Evolutionary conservation across 2,797 vertebrate genomes (phyloP).

Genomic region (Leptatherina wallacei): DNA sequence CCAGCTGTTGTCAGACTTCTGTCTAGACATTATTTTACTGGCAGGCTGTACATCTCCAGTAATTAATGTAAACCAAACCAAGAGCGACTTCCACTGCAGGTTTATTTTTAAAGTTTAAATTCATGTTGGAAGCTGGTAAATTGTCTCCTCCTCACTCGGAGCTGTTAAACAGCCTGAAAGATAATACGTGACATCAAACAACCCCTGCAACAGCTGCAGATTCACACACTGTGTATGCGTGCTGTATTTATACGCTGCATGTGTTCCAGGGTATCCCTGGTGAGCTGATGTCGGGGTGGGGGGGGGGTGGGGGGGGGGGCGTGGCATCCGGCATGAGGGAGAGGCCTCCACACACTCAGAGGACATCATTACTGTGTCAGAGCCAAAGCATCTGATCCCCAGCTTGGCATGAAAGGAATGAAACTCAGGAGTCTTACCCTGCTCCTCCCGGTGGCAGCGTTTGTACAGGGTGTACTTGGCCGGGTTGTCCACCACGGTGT

Average conservation of each 20-base stretch:
- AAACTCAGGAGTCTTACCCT: conserved; percentile 83
- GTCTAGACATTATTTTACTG: conserved; percentile 67
- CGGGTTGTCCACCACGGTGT: conserved; percentile 93
- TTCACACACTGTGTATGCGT: conserved; percentile 34
- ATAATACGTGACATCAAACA: conserved; percentile 30
- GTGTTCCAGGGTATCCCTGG: conserved; percentile 55
- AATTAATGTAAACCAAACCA: conserved; percentile 37
- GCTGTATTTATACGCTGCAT: conserved; percentile 37
- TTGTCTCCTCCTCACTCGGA: not conserved
- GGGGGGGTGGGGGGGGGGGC: conserved; percentile 58
- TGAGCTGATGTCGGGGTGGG: conserved; percentile 50
- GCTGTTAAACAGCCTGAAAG: conserved; percentile 16
- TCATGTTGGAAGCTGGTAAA: not conserved
- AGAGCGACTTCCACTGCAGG: not conserved
- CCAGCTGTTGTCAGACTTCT: conserved; percentile 26
- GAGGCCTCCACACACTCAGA: conserved; percentile 34
- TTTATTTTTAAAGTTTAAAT: conserved; percentile 15
- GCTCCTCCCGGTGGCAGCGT: conserved; percentile 91
- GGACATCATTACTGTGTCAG: conserved; percentile 4
- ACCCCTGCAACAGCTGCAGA: conserved; percentile 59
- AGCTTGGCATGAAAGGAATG: conserved; percentile 44
- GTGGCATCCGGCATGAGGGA: conserved; percentile 46
- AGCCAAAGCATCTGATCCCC: conserved; percentile 17
- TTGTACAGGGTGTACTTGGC: conserved; percentile 97
- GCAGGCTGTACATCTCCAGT: conserved; percentile 35